These are phyloP conservation scores for Pomatorhinus ruficollis DNA, from an alignment of 2,113 vertebrate species.

Conservation along the genomic window DNA sequence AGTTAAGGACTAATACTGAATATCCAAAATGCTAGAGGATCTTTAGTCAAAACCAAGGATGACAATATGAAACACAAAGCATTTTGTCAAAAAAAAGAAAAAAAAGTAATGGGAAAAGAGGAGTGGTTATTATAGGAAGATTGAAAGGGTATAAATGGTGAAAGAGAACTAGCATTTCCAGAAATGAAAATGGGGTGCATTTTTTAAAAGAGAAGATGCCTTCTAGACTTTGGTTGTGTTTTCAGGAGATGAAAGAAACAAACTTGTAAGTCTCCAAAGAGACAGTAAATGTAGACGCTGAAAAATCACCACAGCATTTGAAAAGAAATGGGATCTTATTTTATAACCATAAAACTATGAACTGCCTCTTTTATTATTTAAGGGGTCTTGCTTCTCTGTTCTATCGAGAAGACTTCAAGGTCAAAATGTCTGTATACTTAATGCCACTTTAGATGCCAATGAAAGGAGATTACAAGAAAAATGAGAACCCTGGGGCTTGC, in stretches of 20 bases:
- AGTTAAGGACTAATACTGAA: slow-evolving; percentile 14
- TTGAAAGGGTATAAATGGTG: background rate
- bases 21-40: background rate
- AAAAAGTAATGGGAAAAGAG: background rate
- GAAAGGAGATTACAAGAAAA: slow-evolving; percentile 58
- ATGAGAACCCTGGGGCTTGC: slow-evolving; percentile 41
- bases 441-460: slow-evolving; percentile 35
- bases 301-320: slow-evolving; percentile 28
- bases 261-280: background rate
- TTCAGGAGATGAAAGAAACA: background rate
- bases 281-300: background rate
- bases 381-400: slow-evolving; percentile 19
- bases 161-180: background rate
- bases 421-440: slow-evolving; percentile 40
- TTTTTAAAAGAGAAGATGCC: background rate
- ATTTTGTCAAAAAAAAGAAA: background rate
- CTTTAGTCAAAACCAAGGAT: background rate
- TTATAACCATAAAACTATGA: slow-evolving; percentile 26
- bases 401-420: slow-evolving; percentile 18
- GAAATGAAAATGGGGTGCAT: background rate
- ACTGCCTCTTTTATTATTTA: slow-evolving; percentile 42
- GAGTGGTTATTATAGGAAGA: background rate
- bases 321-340: slow-evolving; percentile 22
- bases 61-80: background rate
- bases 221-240: background rate